Evolutionary conservation across 2,797 vertebrate genomes (phyloP).

Genomic region (Menidia menidia): DNA sequence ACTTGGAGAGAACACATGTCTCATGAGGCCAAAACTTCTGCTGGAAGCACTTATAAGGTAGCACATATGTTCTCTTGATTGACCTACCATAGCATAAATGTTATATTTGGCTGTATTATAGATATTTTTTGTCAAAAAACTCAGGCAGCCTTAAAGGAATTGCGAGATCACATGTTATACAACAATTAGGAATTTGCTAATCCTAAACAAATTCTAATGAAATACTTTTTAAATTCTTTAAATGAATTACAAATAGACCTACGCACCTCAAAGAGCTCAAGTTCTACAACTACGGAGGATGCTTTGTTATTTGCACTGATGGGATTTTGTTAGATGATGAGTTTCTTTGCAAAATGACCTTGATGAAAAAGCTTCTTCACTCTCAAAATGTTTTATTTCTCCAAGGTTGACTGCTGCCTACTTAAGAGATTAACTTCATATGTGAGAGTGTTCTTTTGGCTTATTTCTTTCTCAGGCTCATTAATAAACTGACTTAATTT

Average conservation of each 20-base stretch:
- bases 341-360: conserved; percentile 1
- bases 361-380: conserved; percentile 1
- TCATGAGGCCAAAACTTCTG: no score
- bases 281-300: neutral
- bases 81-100: no score
- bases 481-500: conserved; percentile 2
- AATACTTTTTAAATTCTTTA: no score
- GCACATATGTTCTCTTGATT: no score
- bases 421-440: conserved; percentile 19
- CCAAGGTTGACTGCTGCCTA: conserved; percentile 1
- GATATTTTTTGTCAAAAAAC: conserved; percentile 6
- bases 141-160: neutral
- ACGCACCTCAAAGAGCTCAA: no score
- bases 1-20: no score
- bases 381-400: conserved; percentile 20
- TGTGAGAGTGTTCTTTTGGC: conserved; percentile 1
- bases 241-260: no score
- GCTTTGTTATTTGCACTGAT: conserved; percentile 5
- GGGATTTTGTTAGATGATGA: conserved; percentile 8
- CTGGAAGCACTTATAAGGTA: no score
- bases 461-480: conserved; percentile 23
- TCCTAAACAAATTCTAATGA: no score
- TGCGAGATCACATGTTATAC: no score
- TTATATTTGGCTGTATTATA: no score
- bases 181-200: no score